Base-by-base conservation (phyloP, 2,888 invertebrate species). In the Teinopalpus imperialis region DNA sequence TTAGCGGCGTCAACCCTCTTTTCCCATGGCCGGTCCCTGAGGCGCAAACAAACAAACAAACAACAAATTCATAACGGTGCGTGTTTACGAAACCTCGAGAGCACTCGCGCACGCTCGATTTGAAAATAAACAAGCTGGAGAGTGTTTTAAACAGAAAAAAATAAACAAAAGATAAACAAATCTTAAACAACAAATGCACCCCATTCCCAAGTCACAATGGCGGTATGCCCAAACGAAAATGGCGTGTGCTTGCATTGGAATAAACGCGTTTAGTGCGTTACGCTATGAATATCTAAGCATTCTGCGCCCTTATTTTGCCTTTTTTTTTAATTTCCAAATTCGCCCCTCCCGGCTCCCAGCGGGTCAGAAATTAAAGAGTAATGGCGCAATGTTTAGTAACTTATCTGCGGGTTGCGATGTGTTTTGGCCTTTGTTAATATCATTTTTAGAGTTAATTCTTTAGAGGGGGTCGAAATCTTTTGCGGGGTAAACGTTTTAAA, bases 301-400 rank as follows among this genome's bases (percentile, higher is more conserved):
- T 73, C 67, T 58, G 64, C 74, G 69, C 69, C 70, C 68, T 66
- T 57, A 57, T 63, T 77, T 73, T 60, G 66, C 61, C 63, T 65
- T 70, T 77, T n/a, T n/a, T 79, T 81, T 79, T 79, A 77, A 77
- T 80, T 74, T 72, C 74, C 66, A 66, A 69, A 49, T 56, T 49
- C 52, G 20, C 74, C 82, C 83, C 72, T 63, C 63, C 62, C 56
- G 61, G 74, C 71, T 81, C 83, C 85, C 87, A 74, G 72, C 73
- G 69, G 85, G 82, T 61, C 63, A 73, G 71, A 79, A 81, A 86
- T 86, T 85, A 82, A 85, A 79, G 81, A 74, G 82, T 86, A 88
- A 87, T 87, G 85, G 86, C 74, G 82, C 85, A 72, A 71, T 81
- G 80, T 78, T 86, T 86, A 82, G 83, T 86, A 83, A 82, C 68